phyloP scores from a whole-genome alignment of 2,113 vertebrate genomes.

The Tetrao urogallus region DNA sequence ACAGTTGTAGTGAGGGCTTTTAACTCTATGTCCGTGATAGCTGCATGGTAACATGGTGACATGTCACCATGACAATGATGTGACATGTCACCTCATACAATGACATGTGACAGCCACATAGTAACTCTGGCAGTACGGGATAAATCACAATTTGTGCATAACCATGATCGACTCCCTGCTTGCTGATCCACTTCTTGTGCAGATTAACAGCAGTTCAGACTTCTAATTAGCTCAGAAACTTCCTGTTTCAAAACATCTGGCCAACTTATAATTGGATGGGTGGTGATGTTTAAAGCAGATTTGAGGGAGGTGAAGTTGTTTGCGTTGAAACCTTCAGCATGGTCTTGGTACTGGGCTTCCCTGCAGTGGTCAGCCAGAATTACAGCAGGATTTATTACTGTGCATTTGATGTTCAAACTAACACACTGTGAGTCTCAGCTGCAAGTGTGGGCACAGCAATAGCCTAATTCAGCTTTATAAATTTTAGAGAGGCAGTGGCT shows the following conservation, averaged over 20 bases:
- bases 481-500: not conserved
- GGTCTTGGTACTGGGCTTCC: not conserved
- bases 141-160: conserved; percentile 27
- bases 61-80: conserved; percentile 66
- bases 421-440: not conserved
- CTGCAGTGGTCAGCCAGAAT: not conserved
- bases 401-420: not conserved
- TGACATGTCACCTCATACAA: conserved; percentile 57
- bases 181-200: not conserved
- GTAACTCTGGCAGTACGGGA: not conserved
- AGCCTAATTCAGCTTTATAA: not conserved
- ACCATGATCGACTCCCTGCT: not conserved
- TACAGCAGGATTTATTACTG: not conserved
- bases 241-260: not conserved
- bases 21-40: conserved; percentile 43
- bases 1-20: conserved; percentile 55
- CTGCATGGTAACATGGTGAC: conserved; percentile 38
- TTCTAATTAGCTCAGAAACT: not conserved
- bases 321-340: not conserved
- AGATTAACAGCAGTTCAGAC: not conserved
- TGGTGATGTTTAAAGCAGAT: not conserved
- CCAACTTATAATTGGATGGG: not conserved
- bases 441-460: not conserved
- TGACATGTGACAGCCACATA: conserved; percentile 64
- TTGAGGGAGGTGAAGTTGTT: not conserved